These are phyloP conservation scores for Brachypterus glaber DNA, from an alignment of 2,888 invertebrate species.

Conservation along the genomic window DNA sequence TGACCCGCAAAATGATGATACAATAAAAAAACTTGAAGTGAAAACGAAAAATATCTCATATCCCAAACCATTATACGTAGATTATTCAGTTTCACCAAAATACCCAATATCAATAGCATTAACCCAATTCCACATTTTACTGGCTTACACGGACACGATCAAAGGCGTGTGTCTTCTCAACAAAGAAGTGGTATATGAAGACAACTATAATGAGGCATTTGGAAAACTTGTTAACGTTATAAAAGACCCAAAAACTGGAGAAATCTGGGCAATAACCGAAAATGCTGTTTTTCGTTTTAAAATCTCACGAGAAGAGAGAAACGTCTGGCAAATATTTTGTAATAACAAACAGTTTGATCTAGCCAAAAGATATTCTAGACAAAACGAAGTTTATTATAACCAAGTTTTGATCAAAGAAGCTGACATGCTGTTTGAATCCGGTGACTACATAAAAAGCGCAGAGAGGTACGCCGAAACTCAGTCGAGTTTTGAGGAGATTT, in stretches of 20 bases:
- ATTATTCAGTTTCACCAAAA: constrained; percentile 32
- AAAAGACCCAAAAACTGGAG: constrained; percentile 66
- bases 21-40: constrained; percentile 43
- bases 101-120: constrained; percentile 66
- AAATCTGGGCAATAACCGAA: constrained; percentile 82
- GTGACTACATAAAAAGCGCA: constrained; percentile 75
- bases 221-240: constrained; percentile 72
- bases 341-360: constrained; percentile 76
- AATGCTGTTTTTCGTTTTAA: constrained; percentile 78
- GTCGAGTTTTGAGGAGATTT: constrained; percentile 88
- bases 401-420: constrained; percentile 82
- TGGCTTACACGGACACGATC: constrained; percentile 74
- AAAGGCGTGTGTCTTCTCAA: constrained; percentile 78
- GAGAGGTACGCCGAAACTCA: constrained; percentile 81
- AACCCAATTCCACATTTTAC: constrained; percentile 82
- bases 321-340: constrained; percentile 83
- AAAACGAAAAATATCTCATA: constrained; percentile 40
- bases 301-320: constrained; percentile 73
- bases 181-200: constrained; percentile 78
- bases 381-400: constrained; percentile 73
- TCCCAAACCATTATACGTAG: constrained; percentile 36
- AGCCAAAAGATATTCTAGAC: constrained; percentile 75
- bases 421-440: constrained; percentile 68
- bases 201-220: constrained; percentile 67
- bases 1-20: constrained; percentile 44